A percentile compares a stretch with the other conserved stretches of the same genome.
phyloP scores from a whole-genome alignment of 2,113 vertebrate genomes.

The Percina caprodes region DNA sequence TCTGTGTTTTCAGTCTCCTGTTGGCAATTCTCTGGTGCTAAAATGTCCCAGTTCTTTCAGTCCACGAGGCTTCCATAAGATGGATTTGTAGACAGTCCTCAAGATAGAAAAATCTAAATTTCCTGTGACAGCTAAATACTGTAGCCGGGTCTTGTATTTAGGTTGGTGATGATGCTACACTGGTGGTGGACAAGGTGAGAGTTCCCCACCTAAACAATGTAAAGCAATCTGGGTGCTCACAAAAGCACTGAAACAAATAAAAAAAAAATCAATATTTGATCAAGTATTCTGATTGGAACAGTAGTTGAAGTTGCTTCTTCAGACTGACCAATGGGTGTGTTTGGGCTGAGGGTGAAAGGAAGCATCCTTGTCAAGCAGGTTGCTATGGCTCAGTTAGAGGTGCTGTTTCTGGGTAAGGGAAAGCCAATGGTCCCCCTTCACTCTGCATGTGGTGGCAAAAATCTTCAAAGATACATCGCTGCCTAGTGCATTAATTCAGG shows the following conservation, averaged over 20 bases:
- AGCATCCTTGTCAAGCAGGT: conserved; percentile 89
- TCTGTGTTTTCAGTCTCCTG: conserved; percentile 68
- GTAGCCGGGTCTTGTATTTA: conserved; percentile 65
- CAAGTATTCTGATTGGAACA: conserved; percentile 74
- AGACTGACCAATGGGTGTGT: conserved; percentile 86
- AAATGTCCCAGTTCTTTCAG: conserved; percentile 66
- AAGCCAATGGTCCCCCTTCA: conserved; percentile 72
- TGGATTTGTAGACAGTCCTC: conserved; percentile 61
- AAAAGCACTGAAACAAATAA: conserved; percentile 72
- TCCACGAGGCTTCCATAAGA: conserved; percentile 53
- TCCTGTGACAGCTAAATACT: conserved; percentile 69
- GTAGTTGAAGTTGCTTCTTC: conserved; percentile 75
- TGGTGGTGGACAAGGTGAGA: conserved; percentile 74
- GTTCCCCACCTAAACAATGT: conserved; percentile 74
- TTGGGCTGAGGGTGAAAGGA: conserved; percentile 89
- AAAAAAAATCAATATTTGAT: conserved; percentile 64
- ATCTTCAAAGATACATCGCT: conserved; percentile 84
- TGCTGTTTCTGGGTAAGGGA: conserved; percentile 86
- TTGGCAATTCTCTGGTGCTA: conserved; percentile 70
- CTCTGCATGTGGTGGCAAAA: conserved; percentile 86
- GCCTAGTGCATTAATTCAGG: conserved; percentile 74
- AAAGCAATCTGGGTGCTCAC: conserved; percentile 70
- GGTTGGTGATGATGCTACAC: conserved; percentile 81
- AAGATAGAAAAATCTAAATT: conserved; percentile 56
- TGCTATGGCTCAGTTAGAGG: conserved; percentile 97